Evolutionary conservation across 2,888 invertebrate genomes (phyloP), one percentile per base, ranked within the genome.

Genomic region (Eupelmus urozonus): DNA sequence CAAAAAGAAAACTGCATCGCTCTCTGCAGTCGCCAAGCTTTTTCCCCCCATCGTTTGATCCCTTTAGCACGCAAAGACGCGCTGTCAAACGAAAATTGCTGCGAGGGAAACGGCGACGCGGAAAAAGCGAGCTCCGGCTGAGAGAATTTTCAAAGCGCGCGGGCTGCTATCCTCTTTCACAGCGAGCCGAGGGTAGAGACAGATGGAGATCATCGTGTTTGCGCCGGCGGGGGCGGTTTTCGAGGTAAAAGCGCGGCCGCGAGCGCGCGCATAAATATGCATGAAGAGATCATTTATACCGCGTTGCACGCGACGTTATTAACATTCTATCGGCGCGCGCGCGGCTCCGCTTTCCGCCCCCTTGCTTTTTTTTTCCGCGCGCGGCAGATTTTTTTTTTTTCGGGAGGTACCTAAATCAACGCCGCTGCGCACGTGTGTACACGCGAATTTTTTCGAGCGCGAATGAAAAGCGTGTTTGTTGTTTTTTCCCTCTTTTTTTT

Each of bases 251-350:
- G 85, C 85, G n/a, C n/a, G n/a, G n/a, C n/a, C n/a, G n/a, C n/a
- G n/a, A n/a, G n/a, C n/a, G n/a, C n/a, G 82, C 86, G 82, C 87
- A 87, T 89, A 86, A 89, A 89, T 89, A 88, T 89, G 88, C 87
- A 89, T 88, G 88, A 87, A 85, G 86, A 87, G 86, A 87, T 85
- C 87, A 88, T 88, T 88, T 88, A 88, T 87, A 88, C 87, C 85
- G 59, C 80, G 67, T 18, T 25, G 16, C 7, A 59, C 75, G 80
- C 80, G 82, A 80, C 84, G 85, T 87, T 87, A 85, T 87, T 85
- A 86, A 86, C 86, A 85, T 86, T 85, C 85, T 85, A 84, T 85
- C 86, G 85, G 83, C 73, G 84, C 80, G 74, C 82, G 76, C 60
- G 51, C 45, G 40, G 34, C 34, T 34, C 9, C 34, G 4, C 69